Evolutionary conservation across 2,797 vertebrate species (phyloP).

Genomic region (Pangasius djambal): DNA sequence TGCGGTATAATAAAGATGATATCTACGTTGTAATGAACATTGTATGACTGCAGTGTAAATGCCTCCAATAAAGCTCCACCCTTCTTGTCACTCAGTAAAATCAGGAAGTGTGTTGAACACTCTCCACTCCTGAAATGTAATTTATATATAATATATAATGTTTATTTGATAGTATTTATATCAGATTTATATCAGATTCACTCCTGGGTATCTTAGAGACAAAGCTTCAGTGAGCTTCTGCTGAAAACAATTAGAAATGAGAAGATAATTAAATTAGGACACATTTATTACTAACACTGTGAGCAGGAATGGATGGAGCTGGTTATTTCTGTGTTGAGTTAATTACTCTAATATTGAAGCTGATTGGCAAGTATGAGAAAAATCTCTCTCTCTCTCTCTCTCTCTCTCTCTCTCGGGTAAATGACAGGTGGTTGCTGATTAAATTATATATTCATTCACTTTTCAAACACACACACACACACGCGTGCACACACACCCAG

Average conservation of each 20-base stretch:
- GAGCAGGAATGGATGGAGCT: background rate
- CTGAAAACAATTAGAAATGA: background rate
- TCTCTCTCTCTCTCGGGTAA: background rate
- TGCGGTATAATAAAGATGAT: no score
- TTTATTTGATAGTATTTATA: background rate
- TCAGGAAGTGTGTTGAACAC: background rate
- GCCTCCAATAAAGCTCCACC: background rate
- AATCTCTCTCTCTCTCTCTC: background rate
- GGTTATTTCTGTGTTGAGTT: constrained; percentile 6
- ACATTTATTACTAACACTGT: background rate
- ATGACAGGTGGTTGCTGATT: constrained; percentile 17
- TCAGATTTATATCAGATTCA: background rate
- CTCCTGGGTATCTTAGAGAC: background rate
- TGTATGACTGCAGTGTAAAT: background rate
- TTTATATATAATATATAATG: background rate
- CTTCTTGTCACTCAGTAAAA: background rate
- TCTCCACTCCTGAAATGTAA: background rate
- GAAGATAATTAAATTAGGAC: constrained; percentile 20
- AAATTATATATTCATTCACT: background rate
- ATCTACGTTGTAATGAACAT: background rate
- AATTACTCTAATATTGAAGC: background rate
- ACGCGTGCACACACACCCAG: background rate
- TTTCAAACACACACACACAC: background rate
- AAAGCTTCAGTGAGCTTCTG: background rate
- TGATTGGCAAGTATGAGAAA: constrained; percentile 13